These are phyloP conservation scores for Apodemus agrarius DNA, from an alignment of 2,797 vertebrate species.

Conservation along the genomic window DNA sequence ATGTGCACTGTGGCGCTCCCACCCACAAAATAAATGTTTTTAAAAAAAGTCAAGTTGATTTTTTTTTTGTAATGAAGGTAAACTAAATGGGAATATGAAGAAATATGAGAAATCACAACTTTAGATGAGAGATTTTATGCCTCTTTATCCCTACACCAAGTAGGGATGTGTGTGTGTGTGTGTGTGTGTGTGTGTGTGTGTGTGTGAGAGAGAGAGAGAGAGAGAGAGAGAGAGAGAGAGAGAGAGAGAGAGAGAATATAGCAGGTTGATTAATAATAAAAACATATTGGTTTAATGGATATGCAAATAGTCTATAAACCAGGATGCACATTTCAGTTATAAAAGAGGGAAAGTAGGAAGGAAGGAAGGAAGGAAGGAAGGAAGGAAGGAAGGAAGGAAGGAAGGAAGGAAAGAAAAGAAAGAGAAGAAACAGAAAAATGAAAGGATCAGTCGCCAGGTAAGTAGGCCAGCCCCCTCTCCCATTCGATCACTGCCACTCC, in stretches of 20 bases:
- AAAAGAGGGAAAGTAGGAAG: no score
- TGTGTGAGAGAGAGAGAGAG: no score
- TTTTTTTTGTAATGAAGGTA: background rate
- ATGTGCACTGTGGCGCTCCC: no score
- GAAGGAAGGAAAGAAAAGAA: background rate
- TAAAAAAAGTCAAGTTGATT: background rate
- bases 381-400: no score
- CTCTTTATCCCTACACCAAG: background rate
- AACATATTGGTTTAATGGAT: no score
- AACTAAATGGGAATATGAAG: background rate
- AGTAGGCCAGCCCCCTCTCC: background rate
- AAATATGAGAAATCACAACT: background rate
- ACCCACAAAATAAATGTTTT: background rate
- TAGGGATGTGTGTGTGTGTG: no score
- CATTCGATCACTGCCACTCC: background rate
- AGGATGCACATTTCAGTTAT: no score
- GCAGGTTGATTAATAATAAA: no score
- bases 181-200: no score
- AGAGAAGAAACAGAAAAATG: background rate
- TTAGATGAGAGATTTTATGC: background rate
- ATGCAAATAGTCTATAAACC: no score
- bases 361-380: accelerated
- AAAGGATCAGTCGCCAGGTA: background rate
- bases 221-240: no score
- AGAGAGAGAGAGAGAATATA: no score